Base-by-base conservation (phyloP, 2,797 vertebrate genomes). In the Syngnathus rostellatus region DNA sequence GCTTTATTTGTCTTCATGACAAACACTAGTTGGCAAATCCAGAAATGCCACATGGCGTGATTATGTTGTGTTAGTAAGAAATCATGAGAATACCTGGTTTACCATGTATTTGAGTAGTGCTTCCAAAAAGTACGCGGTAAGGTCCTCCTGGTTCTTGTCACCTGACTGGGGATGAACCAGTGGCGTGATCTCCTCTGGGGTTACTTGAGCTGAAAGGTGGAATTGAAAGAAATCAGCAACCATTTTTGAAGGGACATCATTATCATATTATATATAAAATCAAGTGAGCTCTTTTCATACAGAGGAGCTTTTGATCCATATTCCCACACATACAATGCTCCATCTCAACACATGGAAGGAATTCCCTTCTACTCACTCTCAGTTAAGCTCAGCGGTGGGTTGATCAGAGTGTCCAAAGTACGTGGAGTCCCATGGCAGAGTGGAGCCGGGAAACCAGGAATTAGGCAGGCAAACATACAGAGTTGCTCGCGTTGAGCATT, bases 81-180 rank as follows among this genome's bases (percentile, higher is more conserved):
- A 77, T 25, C 48, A 58, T 75, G 73, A 79, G 86, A 84, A 77
- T 95, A 98, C 97, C 97, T 99, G 97, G 93, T 96, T 98, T 91
- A 99, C 97, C 92, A 98, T 96, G 80, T 99, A 99, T 91, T 99
- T 99, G 83, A 98, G 92, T 82, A 99, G 91, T 68, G 95, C 97
- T 90, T 99, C 96, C 72, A 99, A 89, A 84, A 98, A 99, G 83
- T 96, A 99, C 73, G 94, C 97, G 62, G 95, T 98, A 75, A 96
- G 93, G 85, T 99, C 97, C 82, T 99, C 97, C 88, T 98, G 97
- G 87, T 93, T 95, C 91, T 98, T 99, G 84, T 99, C 97, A 76
- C 95, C 95, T 63, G 97, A 99, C 81, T 99, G 97, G 0, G 96
- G 97, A 75, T 95, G 93, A 69, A 99, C 96, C 82, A 99, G 89